Conservation (phyloP, 1,140 invertebrate genomes). For the Drosophila dunni region DNA sequence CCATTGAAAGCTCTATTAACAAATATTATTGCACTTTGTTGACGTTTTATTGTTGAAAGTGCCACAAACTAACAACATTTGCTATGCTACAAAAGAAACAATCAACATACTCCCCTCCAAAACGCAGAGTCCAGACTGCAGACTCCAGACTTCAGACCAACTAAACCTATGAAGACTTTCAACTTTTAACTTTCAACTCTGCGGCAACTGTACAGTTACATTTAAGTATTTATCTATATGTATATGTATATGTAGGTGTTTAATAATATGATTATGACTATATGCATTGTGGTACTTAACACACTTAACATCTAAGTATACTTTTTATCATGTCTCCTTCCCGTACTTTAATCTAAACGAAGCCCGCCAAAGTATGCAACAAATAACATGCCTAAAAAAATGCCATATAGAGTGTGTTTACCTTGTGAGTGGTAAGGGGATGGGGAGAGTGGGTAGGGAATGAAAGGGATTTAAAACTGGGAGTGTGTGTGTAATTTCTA, state of each 20-base stretch:
- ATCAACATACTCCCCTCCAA: conserved; percentile 27
- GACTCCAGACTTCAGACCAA: conserved; percentile 6
- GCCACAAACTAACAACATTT: conserved; percentile 40
- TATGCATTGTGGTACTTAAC: conserved; percentile 15
- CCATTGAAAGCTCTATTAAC: conserved; percentile 20
- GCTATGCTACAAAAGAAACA: conserved; percentile 30
- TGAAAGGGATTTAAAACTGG: neutral
- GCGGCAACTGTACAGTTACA: conserved; percentile 20
- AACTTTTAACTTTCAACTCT: conserved; percentile 28
- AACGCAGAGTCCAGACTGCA: neutral
- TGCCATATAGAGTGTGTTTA: conserved; percentile 10
- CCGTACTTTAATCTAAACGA: conserved; percentile 10
- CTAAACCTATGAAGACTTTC: conserved; percentile 30
- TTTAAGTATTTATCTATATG: neutral
- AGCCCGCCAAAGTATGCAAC: conserved; percentile 33
- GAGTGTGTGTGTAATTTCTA: neutral
- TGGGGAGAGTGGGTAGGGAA: neutral
- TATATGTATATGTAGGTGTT: conserved; percentile 7
- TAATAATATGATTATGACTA: conserved; percentile 13
- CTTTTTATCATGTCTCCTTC: conserved; percentile 1
- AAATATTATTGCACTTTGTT: conserved; percentile 32
- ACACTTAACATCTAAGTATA: conserved; percentile 26
- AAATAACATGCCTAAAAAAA: conserved; percentile 31
- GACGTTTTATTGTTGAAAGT: conserved; percentile 7
- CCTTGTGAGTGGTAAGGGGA: neutral